These are phyloP conservation scores for Lochmaea crataegi DNA, from an alignment of 2,888 invertebrate species.

Conservation along the genomic window DNA sequence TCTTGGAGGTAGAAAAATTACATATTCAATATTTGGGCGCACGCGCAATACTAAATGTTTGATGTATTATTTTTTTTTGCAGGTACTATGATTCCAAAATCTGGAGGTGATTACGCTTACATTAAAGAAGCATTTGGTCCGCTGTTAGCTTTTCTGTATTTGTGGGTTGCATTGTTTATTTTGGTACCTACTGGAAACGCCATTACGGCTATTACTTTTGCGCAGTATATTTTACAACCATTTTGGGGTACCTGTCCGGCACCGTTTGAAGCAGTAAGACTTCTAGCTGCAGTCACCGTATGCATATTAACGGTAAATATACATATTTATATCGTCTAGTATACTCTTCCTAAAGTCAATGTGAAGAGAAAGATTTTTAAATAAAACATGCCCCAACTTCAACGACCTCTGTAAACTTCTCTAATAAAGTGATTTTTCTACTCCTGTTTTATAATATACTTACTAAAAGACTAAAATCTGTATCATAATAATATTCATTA, in stretches of 20 bases:
- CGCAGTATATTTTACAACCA: constrained; percentile 91
- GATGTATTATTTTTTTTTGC: constrained; percentile 57
- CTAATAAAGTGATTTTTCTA: no score
- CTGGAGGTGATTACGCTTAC: constrained; percentile 98
- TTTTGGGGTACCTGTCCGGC: constrained; percentile 86
- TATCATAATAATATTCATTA: no score
- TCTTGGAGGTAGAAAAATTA: no score
- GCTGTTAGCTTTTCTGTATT: constrained; percentile 91
- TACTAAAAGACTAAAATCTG: no score
- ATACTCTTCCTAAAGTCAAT: no score
- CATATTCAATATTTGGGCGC: no score
- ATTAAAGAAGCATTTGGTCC: constrained; percentile 93
- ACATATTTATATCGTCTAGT: neutral
- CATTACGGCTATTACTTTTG: constrained; percentile 96
- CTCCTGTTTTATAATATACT: no score
- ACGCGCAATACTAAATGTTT: neutral
- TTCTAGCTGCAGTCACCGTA: constrained; percentile 89
- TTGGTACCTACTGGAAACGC: constrained; percentile 94
- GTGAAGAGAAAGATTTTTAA: no score
- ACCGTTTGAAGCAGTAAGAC: constrained; percentile 82
- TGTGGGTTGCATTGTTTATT: constrained; percentile 93
- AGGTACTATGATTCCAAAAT: constrained; percentile 89
- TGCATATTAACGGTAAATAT: constrained; percentile 69
- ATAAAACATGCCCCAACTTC: no score
- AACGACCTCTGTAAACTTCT: no score